Percentiles rank a stretch among this genome's conserved stretches.
phyloP scores from a whole-genome alignment of 2,113 vertebrate species.

The Odontesthes bonariensis region DNA sequence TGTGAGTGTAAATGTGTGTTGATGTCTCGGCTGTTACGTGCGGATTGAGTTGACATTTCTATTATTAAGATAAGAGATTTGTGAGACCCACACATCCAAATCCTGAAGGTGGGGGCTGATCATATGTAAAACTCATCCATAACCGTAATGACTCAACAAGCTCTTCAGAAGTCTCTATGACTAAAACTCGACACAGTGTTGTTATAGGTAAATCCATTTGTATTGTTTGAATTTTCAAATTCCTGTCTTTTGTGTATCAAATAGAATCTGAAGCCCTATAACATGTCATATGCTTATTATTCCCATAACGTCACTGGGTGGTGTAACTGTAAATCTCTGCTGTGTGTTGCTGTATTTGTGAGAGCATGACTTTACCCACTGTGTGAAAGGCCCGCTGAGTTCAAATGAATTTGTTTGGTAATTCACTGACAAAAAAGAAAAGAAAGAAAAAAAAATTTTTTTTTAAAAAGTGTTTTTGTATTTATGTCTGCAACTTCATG shows the following conservation, averaged over 20 bases:
- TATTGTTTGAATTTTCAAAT: neutral
- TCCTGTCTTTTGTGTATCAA: neutral
- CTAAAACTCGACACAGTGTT: neutral
- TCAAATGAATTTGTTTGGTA: constrained; percentile 18
- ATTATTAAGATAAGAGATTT: constrained; percentile 50
- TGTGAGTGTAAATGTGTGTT: constrained; percentile 4
- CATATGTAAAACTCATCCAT: neutral
- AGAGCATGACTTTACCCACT: neutral
- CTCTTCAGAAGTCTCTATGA: neutral
- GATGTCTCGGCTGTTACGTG: constrained; percentile 19
- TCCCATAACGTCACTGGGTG: neutral
- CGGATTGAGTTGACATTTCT: constrained; percentile 51
- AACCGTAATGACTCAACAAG: neutral
- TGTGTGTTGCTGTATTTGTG: constrained; percentile 6
- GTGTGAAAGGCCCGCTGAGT: constrained; percentile 19
- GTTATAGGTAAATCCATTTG: neutral
- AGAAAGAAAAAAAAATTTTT: neutral
- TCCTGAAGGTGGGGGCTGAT: constrained; percentile 30
- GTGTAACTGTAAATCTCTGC: constrained; percentile 35
- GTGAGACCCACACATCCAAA: constrained; percentile 36
- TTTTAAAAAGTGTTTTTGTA: constrained; percentile 61
- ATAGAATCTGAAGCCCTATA: neutral
- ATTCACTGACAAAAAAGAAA: constrained; percentile 27
- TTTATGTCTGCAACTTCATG: constrained; percentile 80
- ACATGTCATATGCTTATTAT: neutral